Percentiles rank a stretch among this genome's conserved stretches.
These are phyloP conservation scores for Prinia subflava DNA, from an alignment of 2,113 vertebrate genomes.

Conservation along the genomic window DNA sequence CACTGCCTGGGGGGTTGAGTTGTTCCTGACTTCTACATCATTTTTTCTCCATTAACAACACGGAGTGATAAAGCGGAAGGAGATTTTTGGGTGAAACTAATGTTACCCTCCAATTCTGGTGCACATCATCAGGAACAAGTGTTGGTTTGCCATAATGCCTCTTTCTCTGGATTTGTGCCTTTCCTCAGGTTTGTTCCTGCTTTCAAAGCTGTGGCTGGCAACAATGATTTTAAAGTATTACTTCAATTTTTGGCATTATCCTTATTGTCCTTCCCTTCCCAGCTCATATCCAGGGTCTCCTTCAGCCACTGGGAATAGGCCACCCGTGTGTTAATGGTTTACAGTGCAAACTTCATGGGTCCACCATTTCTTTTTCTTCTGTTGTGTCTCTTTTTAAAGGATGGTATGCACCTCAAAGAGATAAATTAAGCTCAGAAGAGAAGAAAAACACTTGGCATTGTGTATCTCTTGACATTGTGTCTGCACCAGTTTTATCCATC, in stretches of 20 bases:
- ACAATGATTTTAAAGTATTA: background rate
- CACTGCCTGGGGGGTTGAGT: background rate
- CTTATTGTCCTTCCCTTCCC: background rate
- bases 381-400: background rate
- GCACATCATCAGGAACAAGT: background rate
- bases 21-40: background rate
- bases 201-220: background rate
- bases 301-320: background rate
- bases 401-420: background rate
- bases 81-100: background rate
- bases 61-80: background rate
- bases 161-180: background rate
- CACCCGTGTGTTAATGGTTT: background rate
- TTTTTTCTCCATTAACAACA: background rate
- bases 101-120: accelerated
- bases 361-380: background rate
- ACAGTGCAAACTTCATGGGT: background rate
- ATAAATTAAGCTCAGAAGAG: background rate
- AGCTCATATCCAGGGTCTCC: background rate
- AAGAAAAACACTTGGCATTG: background rate
- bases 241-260: background rate
- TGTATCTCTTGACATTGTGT: background rate
- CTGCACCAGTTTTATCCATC: background rate
- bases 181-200: background rate
- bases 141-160: background rate